Evolutionary conservation across 2,888 invertebrate species (phyloP).

Genomic region (Charanyca ferruginea): DNA sequence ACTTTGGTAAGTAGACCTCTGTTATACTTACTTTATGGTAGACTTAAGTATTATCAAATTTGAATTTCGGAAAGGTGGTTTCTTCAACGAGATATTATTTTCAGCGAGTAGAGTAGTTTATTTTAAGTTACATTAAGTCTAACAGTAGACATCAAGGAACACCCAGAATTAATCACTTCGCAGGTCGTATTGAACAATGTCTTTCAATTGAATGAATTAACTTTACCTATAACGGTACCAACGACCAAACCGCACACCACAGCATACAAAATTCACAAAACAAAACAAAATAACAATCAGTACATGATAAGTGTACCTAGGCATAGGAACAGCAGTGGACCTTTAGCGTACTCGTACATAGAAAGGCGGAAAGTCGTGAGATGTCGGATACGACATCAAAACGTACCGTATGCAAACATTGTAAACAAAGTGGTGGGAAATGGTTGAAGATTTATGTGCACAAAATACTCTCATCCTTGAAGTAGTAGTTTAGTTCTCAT

Average conservation of each 20-base stretch:
- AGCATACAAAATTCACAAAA: constrained; percentile 3
- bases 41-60: no score
- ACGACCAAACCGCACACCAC: neutral
- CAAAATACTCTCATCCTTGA: constrained; percentile 39
- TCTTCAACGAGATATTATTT: neutral
- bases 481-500: constrained; percentile 11
- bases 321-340: constrained; percentile 30
- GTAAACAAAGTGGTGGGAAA: constrained; percentile 67
- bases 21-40: no score
- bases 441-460: constrained; percentile 47
- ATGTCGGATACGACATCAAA: constrained; percentile 81
- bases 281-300: constrained; percentile 23
- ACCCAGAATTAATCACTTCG: neutral
- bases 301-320: constrained; percentile 30
- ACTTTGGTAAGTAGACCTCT: neutral
- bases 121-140: no score
- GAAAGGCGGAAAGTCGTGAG: constrained; percentile 85
- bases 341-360: constrained; percentile 63
- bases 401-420: constrained; percentile 67
- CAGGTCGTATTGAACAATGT: neutral
- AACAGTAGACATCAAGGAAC: neutral
- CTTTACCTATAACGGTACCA: no score
- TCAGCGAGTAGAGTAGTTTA: no score
- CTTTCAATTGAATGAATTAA: constrained; percentile 1
- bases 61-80: no score